Base-by-base conservation (phyloP, 2,888 invertebrate species). In the Palloptera scutellata region DNA sequence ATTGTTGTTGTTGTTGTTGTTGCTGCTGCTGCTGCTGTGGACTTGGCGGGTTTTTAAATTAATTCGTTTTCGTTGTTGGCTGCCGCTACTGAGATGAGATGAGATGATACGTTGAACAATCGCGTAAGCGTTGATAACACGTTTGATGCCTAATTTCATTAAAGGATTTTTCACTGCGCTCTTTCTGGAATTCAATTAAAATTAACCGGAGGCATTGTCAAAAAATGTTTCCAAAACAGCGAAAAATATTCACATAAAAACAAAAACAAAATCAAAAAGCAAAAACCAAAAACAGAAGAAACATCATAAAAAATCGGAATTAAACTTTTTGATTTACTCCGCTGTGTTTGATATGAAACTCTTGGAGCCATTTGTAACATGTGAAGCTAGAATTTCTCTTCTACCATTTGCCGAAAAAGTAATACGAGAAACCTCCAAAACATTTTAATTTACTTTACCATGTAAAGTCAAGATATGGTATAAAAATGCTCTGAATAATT, bases 11-110 rank as follows among this genome's bases (percentile, higher is more conserved):
- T 63, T 63, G 54, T 54, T 61, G n/a, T 70, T 68, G 70, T 73
- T 72, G 69, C 68, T 68, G 69, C 30, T 66, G 71, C 67, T 68
- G 66, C 61, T 63, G 54, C 51, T 61, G 68, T 69, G 69, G 68
- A 69, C 76, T 76, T 80, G 81, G 81, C 80, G 82, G 74, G 78
- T 79, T 80, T 80, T 82, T 81, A 80, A 80, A 79, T 82, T 81
- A 80, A 80, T 79, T 82, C 77, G 77, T 69, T 74, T 68, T 70
- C 73, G 70, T 71, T 69, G 66, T 57, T 58, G 58, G 52, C 51
- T 51, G 57, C 52, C 20, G 57, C 64, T 58, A 43, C 59, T 52
- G 58, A 11, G 54, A 43, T 59, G 58, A 19, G 6, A 19, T 40
- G 4, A n/a, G n/a, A 6, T n/a, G 11, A 41, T 8, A n/a, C 58